Base-by-base conservation (phyloP, 2,797 vertebrate genomes). In the Clarias platycephalus region DNA sequence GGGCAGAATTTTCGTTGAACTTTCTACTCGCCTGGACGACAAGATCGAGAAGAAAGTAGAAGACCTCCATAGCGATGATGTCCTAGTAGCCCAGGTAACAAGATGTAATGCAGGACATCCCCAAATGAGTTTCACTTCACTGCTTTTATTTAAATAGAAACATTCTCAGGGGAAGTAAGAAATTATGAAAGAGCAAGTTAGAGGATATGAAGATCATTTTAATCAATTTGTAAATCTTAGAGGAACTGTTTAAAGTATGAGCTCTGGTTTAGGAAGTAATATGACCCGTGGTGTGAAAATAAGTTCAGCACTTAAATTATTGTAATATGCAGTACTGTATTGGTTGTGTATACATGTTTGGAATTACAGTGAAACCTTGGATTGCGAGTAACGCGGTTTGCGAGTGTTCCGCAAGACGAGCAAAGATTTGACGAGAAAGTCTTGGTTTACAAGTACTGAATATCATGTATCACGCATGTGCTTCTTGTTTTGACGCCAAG, bases 61-160 rank as follows among this genome's bases (percentile, higher is more conserved):
- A 34, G 88, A 88, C 24, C 96, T 99, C 92, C 89, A 94, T 58
- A 97, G 60, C 77, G 98, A 99, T 86, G 97, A 99, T 88, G 87
- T 99, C 83, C 90, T 99, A 87, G 95, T 98, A 89, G 96, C 94
- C 31, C 97, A 99, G 97, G 98, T 99, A 95, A 74, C 22, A 40
- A 9, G 66, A 82, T 64, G 40, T 44, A 66, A 28, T 31, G 44
- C 9, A 12, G 13, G 26, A 34, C 15, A 37, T 8, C 10, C 64
- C n/a, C 68, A 22, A 72, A 72, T 13, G 9, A 58, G 55, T 40
- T 70, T 71, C n/a, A 72, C 55, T 60, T 82, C 34, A 18, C 24
- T 72, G 16, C 18, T 53, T 80, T 31, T 53, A 22, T 66, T 66
- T 53, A 12, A 28, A 20, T 13, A 2, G 7, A 22, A 53, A 80